Percentiles rank a stretch among this genome's conserved stretches.
These are phyloP conservation scores for Chaitophorus viminalis DNA, from an alignment of 2,888 invertebrate species.

Conservation along the genomic window DNA sequence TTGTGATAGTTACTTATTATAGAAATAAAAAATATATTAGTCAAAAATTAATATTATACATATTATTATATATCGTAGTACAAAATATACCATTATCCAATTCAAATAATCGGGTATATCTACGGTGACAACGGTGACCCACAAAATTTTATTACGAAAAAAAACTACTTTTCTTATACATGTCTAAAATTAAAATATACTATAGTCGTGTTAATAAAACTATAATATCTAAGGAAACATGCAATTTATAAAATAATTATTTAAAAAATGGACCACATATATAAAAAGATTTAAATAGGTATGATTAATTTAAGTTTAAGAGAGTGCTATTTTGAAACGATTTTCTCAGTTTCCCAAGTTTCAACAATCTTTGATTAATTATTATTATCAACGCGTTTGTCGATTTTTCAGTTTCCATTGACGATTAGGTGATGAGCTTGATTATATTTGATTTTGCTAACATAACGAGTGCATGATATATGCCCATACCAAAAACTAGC, in stretches of 20 bases:
- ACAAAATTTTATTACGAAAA: not conserved
- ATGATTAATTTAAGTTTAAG: conserved; percentile 18
- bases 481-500: not conserved
- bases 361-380: conserved; percentile 18
- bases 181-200: not conserved
- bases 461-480: not conserved
- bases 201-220: not conserved
- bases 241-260: not conserved
- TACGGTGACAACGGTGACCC: not conserved
- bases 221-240: not conserved
- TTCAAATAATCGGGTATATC: not conserved
- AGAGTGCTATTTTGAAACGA: not conserved
- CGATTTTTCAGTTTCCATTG: conserved; percentile 1
- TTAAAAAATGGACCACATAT: not conserved
- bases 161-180: not conserved
- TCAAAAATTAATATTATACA: not conserved
- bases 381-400: not conserved
- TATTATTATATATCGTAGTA: not conserved
- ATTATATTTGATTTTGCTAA: not conserved
- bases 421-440: not conserved
- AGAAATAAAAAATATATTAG: too few relatives aligned
- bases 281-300: not conserved
- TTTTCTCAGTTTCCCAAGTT: too few relatives aligned
- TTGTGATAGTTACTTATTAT: not conserved
- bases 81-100: not conserved